Conservation (phyloP, 2,888 invertebrate species). For the Digitonthophagus gazella region DNA sequence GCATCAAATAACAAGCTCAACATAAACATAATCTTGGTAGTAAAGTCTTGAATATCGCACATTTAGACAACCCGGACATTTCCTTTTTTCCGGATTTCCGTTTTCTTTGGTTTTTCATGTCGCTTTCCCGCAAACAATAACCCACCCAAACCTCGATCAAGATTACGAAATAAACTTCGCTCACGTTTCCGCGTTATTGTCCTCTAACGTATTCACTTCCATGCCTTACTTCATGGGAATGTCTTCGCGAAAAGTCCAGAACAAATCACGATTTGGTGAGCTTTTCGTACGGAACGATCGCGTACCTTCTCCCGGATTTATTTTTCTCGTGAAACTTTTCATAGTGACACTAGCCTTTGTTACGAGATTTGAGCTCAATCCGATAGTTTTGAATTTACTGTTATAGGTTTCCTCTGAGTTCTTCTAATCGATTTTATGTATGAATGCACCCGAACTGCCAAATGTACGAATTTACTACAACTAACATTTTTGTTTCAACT, state of each 20-base stretch:
- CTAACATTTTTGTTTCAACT: neutral
- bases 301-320: neutral
- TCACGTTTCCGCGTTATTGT: neutral
- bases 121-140: neutral
- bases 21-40: too few species aligned
- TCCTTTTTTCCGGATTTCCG: neutral
- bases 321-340: neutral
- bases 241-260: neutral
- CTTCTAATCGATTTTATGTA: neutral
- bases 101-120: neutral
- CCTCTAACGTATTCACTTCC: neutral
- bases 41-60: too few species aligned
- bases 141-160: neutral
- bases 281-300: neutral
- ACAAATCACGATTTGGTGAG: neutral
- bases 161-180: neutral
- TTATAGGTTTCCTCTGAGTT: neutral
- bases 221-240: neutral
- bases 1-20: too few species aligned
- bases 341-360: neutral
- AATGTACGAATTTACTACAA: neutral
- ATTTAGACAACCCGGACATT: too few species aligned
- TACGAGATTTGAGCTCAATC: neutral
- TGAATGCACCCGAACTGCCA: neutral
- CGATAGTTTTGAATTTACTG: neutral